phyloP scores from a whole-genome alignment of 2,113 vertebrate genomes.

The Oryzias woworae region DNA sequence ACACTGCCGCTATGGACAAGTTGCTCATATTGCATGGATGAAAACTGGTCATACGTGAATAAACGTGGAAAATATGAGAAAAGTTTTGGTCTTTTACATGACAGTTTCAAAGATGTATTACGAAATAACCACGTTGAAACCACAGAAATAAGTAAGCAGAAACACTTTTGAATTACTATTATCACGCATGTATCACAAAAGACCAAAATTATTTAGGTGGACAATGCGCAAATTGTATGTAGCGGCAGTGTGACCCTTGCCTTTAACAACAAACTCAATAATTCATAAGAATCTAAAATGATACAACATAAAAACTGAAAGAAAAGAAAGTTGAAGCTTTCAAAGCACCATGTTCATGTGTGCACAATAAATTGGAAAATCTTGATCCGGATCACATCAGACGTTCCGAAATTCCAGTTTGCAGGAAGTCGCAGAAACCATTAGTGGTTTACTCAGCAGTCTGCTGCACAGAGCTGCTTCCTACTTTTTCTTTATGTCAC shows the following conservation, averaged over 20 bases:
- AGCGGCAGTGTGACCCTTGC: conserved; percentile 28
- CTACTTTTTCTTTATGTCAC: conserved; percentile 1
- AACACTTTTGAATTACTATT: too few relatives aligned
- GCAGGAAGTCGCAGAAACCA: not conserved
- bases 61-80: too few relatives aligned
- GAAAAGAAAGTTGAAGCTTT: conserved; percentile 36
- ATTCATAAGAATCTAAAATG: conserved; percentile 68
- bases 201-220: too few relatives aligned
- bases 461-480: not conserved
- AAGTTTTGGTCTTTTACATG: too few relatives aligned
- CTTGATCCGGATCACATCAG: conserved; percentile 27
- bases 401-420: conserved; percentile 13
- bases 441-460: conserved; percentile 1
- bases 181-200: too few relatives aligned
- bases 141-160: too few relatives aligned
- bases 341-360: conserved; percentile 1
- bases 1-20: too few relatives aligned
- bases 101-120: too few relatives aligned
- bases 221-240: too few relatives aligned
- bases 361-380: conserved; percentile 17
- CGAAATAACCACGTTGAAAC: too few relatives aligned
- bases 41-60: too few relatives aligned
- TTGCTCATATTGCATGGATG: too few relatives aligned
- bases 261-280: conserved; percentile 57
- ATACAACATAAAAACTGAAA: conserved; percentile 56